A percentile compares a stretch with the other conserved stretches of the same genome.
These are phyloP conservation scores for Molothrus aeneus DNA, from an alignment of 2,797 vertebrate genomes.

Conservation along the genomic window DNA sequence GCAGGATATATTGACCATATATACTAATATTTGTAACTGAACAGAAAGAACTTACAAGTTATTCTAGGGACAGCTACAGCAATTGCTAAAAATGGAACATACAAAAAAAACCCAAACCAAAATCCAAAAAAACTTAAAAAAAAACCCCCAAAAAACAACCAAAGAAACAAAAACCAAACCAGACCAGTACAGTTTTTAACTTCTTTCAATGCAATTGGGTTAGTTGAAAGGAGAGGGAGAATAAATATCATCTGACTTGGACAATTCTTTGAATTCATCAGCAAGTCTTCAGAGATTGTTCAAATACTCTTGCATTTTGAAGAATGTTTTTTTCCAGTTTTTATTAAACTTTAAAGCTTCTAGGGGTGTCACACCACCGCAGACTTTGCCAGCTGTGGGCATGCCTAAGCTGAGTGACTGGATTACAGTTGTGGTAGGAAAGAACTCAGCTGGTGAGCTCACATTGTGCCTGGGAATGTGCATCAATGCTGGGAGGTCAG, in stretches of 20 bases:
- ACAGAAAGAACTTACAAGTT: neutral
- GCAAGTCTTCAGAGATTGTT: neutral
- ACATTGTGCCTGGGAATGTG: neutral
- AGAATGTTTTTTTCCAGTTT: neutral
- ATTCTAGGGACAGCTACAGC: neutral
- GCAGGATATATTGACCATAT: neutral
- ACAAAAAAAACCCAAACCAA: neutral
- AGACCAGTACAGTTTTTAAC: neutral
- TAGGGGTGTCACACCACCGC: neutral
- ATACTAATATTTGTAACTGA: neutral
- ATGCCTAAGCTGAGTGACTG: neutral
- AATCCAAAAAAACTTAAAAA: neutral
- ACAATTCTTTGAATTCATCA: neutral
- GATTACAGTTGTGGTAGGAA: neutral
- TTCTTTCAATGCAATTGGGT: neutral
- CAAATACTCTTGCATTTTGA: neutral
- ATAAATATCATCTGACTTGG: neutral
- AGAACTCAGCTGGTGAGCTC: neutral
- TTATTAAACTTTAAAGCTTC: neutral
- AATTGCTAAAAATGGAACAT: neutral
- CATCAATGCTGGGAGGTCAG: neutral
- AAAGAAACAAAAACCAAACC: neutral
- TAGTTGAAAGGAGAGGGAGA: neutral
- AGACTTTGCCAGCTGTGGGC: neutral
- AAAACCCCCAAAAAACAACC: neutral